These are phyloP conservation scores for Laticauda colubrina DNA, from an alignment of 2,113 vertebrate genomes.

Conservation along the genomic window DNA sequence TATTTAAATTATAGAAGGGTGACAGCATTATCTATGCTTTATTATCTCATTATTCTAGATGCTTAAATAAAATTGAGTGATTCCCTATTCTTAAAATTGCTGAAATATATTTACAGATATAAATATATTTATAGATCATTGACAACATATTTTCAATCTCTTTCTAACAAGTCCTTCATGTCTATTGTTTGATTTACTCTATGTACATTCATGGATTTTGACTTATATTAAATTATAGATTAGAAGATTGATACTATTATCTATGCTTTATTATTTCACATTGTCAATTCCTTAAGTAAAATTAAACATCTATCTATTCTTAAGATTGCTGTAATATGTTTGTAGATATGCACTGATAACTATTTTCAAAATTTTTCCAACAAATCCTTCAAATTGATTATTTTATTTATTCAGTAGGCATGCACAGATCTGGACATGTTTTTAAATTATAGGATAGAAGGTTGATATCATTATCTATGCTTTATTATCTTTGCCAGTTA, in stretches of 20 bases:
- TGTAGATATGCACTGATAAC: constrained; percentile 12
- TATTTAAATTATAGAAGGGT: background rate
- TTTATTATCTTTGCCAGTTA: background rate
- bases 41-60: background rate
- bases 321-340: constrained; percentile 6
- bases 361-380: constrained; percentile 52
- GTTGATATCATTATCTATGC: background rate
- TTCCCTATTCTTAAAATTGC: background rate
- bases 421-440: background rate
- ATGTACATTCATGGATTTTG: background rate
- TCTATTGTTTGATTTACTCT: background rate
- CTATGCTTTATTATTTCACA: background rate
- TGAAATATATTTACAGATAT: background rate
- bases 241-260: background rate
- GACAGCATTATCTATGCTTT: background rate
- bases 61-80: background rate
- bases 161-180: constrained; percentile 11
- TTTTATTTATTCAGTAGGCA: background rate
- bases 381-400: background rate
- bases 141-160: constrained; percentile 44
- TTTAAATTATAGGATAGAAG: background rate
- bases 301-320: background rate
- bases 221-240: background rate
- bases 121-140: constrained; percentile 13
- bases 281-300: background rate